A percentile compares a stretch with the other conserved stretches of the same genome.
phyloP scores from a whole-genome alignment of 2,888 invertebrate genomes.

The Rhimphoctona megacephalus region DNA sequence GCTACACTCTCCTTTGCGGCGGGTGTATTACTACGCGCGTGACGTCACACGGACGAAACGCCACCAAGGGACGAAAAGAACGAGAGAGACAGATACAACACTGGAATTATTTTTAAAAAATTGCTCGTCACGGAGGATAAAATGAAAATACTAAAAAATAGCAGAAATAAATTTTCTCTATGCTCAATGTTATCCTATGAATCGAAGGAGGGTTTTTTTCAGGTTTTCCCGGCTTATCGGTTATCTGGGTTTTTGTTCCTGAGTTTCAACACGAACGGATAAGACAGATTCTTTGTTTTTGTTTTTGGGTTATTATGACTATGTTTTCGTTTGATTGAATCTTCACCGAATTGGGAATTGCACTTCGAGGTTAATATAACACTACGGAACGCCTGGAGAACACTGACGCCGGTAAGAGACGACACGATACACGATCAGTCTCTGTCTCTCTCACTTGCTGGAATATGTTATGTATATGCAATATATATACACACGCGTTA shows the following conservation, averaged over 20 bases:
- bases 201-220: neutral
- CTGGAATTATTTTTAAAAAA: conserved; percentile 19
- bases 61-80: conserved; percentile 41
- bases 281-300: neutral
- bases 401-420: conserved; percentile 65
- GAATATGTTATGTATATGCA: conserved; percentile 1
- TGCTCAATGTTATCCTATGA: neutral
- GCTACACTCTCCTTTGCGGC: conserved; percentile 76
- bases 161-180: neutral
- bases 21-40: conserved; percentile 81
- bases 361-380: conserved; percentile 38
- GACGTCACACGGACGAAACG: conserved; percentile 69
- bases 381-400: conserved; percentile 66
- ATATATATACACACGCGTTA: neutral
- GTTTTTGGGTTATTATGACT: neutral
- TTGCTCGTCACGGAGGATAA: neutral
- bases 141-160: conserved; percentile 11
- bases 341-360: conserved; percentile 34
- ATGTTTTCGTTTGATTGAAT: conserved; percentile 2
- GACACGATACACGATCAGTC: conserved; percentile 53
- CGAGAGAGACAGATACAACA: conserved; percentile 33
- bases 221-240: neutral
- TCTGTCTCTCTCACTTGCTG: conserved; percentile 38
- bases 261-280: conserved; percentile 4
- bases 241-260: neutral